Conservation (phyloP, 2,888 invertebrate species). For the Epiblema foenella region DNA sequence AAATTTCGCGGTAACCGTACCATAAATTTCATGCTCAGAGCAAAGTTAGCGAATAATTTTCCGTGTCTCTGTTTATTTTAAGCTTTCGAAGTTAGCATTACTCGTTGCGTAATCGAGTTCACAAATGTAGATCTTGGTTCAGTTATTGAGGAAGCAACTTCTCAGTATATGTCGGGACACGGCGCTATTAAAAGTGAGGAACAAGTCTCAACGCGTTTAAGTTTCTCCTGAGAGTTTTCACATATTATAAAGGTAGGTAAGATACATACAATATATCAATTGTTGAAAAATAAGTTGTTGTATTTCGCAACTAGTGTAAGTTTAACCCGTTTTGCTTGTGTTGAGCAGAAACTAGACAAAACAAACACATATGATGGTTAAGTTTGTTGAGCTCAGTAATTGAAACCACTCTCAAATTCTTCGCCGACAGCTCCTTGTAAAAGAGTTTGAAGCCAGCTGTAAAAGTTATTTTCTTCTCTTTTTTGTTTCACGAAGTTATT, state of each 20-base stretch:
- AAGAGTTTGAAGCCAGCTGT: slow-evolving; percentile 70
- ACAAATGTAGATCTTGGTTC: slow-evolving; percentile 66
- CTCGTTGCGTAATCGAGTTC: slow-evolving; percentile 75
- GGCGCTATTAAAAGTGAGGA: slow-evolving; percentile 20
- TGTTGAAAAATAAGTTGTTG: not conserved
- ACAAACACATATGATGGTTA: slow-evolving; percentile 57
- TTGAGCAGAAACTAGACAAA: slow-evolving; percentile 53
- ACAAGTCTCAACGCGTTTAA: not conserved
- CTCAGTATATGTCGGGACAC: not conserved
- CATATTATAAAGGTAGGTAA: not conserved
- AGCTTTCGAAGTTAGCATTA: slow-evolving; percentile 73
- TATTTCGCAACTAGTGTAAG: not conserved
- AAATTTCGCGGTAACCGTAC: slow-evolving; percentile 80
- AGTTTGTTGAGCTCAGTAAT: slow-evolving; percentile 66
- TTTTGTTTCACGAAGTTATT: slow-evolving; percentile 63
- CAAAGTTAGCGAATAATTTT: slow-evolving; percentile 82
- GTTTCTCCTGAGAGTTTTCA: not conserved
- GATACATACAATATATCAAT: not conserved
- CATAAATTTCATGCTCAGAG: slow-evolving; percentile 79
- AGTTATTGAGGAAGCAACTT: slow-evolving; percentile 56
- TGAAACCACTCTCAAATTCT: slow-evolving; percentile 71
- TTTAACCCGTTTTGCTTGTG: slow-evolving; percentile 8
- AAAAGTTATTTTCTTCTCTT: slow-evolving; percentile 62
- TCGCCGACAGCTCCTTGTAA: slow-evolving; percentile 67
- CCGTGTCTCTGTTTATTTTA: slow-evolving; percentile 83